Percentiles rank a stretch among this genome's conserved stretches.
Conservation (phyloP, 2,888 invertebrate genomes). For the Campaea margaritaria region DNA sequence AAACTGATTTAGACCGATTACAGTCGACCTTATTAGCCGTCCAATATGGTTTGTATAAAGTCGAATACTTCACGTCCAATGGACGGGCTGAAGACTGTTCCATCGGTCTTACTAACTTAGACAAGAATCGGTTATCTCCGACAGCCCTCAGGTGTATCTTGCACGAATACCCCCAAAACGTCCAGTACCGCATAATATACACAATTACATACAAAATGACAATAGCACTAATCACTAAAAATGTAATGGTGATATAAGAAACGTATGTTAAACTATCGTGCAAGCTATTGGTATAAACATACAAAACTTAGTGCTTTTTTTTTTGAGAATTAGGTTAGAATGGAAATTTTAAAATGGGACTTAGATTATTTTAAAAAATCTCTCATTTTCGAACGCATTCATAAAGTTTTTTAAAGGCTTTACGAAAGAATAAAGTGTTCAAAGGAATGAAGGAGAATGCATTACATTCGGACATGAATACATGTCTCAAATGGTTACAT, state of each 20-base stretch:
- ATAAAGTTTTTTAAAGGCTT: neutral
- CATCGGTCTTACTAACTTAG: too few relatives aligned
- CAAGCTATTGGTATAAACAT: constrained; percentile 44
- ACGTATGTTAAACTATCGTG: constrained; percentile 29
- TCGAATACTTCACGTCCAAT: neutral
- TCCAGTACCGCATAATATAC: constrained; percentile 2
- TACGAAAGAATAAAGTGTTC: too few relatives aligned
- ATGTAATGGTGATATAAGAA: constrained; percentile 14
- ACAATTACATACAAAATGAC: constrained; percentile 19
- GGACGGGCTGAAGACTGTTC: neutral
- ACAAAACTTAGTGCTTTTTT: constrained; percentile 34
- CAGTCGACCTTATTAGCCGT: constrained; percentile 11
- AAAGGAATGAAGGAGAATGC: constrained; percentile 4
- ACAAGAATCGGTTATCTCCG: constrained; percentile 7
- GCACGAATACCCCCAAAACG: constrained; percentile 14
- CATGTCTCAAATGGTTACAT: too few relatives aligned
- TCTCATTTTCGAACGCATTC: neutral
- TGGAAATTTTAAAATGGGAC: too few relatives aligned
- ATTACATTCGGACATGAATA: constrained; percentile 5
- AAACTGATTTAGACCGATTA: constrained; percentile 25
- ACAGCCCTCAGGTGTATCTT: neutral
- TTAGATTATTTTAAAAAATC: constrained; percentile 1
- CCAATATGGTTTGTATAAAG: neutral
- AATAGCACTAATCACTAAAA: constrained; percentile 42
- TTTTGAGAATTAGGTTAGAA: neutral